Evolutionary conservation across 2,113 vertebrate species (phyloP).

Genomic region (Raja brachyura): DNA sequence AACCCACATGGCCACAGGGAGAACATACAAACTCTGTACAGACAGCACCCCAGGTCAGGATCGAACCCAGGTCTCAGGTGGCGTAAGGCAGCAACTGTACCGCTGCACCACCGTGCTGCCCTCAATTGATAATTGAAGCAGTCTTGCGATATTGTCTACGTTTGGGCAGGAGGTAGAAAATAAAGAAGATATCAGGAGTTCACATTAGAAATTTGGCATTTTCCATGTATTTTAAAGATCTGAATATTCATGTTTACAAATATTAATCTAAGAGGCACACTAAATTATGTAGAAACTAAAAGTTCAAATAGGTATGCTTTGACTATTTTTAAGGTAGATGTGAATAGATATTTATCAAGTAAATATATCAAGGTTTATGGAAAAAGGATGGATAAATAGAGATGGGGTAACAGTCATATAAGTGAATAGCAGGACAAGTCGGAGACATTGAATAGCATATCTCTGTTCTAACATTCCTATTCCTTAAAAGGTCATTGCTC

Average conservation of each 20-base stretch:
- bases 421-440: no score
- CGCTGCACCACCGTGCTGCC: neutral
- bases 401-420: no score
- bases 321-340: no score
- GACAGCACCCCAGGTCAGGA: no score
- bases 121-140: neutral
- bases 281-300: neutral
- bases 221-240: neutral
- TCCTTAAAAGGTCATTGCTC: neutral
- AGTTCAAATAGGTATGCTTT: neutral
- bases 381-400: no score
- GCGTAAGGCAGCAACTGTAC: neutral
- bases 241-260: neutral
- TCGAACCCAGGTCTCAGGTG: neutral
- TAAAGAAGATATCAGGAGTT: neutral
- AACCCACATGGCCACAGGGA: no score
- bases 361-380: no score
- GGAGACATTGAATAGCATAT: no score
- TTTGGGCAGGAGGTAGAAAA: neutral
- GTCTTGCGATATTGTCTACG: neutral
- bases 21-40: no score
- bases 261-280: neutral
- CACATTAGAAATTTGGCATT: neutral
- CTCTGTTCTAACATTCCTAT: neutral
- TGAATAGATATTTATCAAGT: no score